Evolutionary conservation across 2,113 vertebrate genomes (phyloP).

Genomic region (human (Homo sapiens)): DNA sequence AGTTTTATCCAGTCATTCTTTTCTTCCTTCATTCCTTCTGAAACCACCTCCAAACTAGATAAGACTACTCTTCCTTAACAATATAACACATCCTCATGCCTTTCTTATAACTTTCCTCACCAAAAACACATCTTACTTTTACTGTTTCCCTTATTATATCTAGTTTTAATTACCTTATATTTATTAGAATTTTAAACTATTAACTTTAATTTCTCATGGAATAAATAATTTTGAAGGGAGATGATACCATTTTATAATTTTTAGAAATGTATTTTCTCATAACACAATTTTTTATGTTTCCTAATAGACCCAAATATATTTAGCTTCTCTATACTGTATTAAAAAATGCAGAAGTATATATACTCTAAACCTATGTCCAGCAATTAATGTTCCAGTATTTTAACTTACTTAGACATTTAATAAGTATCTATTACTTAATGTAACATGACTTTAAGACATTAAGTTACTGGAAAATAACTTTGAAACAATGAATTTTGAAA

Average conservation of each 20-base stretch:
- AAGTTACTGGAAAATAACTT: background rate
- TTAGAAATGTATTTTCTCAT: background rate
- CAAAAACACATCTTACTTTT: background rate
- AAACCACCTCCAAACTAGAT: background rate
- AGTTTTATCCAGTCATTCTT: background rate
- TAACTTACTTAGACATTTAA: background rate
- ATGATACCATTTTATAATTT: background rate
- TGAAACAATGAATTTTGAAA: background rate
- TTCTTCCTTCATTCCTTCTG: background rate
- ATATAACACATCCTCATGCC: background rate
- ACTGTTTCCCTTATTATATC: background rate
- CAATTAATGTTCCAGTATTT: background rate
- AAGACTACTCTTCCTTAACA: background rate
- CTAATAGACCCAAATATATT: background rate
- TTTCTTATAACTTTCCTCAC: background rate
- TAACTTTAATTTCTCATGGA: background rate
- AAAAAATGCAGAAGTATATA: background rate
- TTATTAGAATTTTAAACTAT: background rate
- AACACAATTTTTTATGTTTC: background rate
- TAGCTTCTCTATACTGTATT: background rate
- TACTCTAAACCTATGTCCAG: background rate
- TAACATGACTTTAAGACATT: background rate
- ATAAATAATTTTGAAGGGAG: background rate
- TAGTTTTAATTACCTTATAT: background rate
- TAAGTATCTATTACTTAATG: background rate